Percentiles rank a stretch among this genome's conserved stretches.
These are phyloP conservation scores for Lithophane socia DNA, from an alignment of 2,888 invertebrate species.

Conservation along the genomic window DNA sequence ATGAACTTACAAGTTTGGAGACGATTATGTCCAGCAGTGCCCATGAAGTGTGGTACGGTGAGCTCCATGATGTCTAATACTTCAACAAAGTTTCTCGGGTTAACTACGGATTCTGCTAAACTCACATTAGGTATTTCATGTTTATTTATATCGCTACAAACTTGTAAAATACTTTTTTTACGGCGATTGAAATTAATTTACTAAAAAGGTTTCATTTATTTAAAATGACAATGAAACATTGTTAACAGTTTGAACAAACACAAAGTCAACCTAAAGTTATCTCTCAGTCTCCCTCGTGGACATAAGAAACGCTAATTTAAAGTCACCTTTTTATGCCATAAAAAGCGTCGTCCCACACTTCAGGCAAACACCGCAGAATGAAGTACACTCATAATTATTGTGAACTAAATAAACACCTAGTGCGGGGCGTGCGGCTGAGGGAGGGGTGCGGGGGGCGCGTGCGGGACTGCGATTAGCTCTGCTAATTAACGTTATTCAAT, in stretches of 20 bases:
- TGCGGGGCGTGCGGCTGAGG: not conserved
- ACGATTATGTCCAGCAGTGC: not conserved
- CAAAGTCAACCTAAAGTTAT: not conserved
- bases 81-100: not conserved
- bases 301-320: constrained; percentile 42
- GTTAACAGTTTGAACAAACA: constrained; percentile 4
- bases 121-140: not conserved
- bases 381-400: constrained; percentile 34
- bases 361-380: constrained; percentile 11
- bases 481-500: constrained; percentile 68
- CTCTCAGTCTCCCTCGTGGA: constrained; percentile 6
- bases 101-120: not conserved
- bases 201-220: constrained; percentile 4
- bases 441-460: constrained; percentile 18
- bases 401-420: constrained; percentile 41
- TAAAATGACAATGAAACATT: not conserved
- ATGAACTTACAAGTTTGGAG: not conserved
- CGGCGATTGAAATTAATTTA: not conserved
- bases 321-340: constrained; percentile 12
- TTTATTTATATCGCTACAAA: not conserved
- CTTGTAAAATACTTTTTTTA: not conserved
- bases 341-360: not conserved
- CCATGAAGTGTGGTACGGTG: not conserved
- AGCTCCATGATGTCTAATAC: not conserved
- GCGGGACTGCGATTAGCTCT: constrained; percentile 62